Evolutionary conservation across 2,888 invertebrate genomes (phyloP), one percentile per base, ranked within the genome.

Genomic region (Drosophila greeni): DNA sequence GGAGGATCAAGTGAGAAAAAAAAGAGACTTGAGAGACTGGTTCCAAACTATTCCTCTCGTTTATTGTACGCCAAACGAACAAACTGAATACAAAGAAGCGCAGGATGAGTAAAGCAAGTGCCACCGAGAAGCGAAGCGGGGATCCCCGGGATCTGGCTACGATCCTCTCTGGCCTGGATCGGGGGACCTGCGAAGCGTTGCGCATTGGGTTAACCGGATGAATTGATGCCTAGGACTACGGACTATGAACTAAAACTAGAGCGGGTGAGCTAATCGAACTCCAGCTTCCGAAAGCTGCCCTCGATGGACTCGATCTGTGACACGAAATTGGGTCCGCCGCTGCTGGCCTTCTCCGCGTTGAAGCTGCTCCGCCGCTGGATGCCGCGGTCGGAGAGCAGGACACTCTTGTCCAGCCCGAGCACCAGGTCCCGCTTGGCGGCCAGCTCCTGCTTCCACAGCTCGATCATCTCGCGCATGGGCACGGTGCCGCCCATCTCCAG

Each of bases 401-500:
- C 90, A 91, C 94, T 94, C 9, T 90, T 86, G 73, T 94, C 93
- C 43, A 93, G 88, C 0, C 90, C 90, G 2, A 93, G 76, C 2
- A 94, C 81, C 16, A 90, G 87, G 23, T 92, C 91, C 49, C 92
- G 89, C 74, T 92, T 92, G 5, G 90, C 89, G 6, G 89, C 86
- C 33, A 95, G 83, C 74, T 95, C 91, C 36, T 91, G 89, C 76
- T 92, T 92, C 89, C 94, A 95, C 75, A 91, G 89, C 49, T 90
- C 90, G 14, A 95, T 91, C 94, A 95, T 95, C 70, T 94, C 92
- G 26, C 91, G 90, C 85, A 92, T 89, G 9, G 94, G 92, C 77
- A 94, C 91, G 5, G 90, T 88, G 2, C 95, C 95, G 1, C 95
- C 95, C 84, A 93, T 92, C 76, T 92, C 92, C 26, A 91, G 90